phyloP scores from a whole-genome alignment of 2,797 vertebrate species.

The Microchirus variegatus region DNA sequence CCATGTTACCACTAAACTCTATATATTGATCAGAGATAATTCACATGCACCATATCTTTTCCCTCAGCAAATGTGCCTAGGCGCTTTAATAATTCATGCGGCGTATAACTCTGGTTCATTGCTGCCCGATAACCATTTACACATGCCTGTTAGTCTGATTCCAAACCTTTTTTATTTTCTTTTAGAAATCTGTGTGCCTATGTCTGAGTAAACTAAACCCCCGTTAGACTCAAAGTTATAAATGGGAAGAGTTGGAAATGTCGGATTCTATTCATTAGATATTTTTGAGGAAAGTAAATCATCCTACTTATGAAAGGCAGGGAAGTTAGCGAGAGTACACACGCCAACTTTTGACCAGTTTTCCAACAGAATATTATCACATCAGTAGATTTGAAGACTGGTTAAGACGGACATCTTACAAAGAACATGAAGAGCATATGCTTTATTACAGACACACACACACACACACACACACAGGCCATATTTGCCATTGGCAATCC shows the following conservation, averaged over 20 bases:
- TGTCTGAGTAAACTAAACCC: conserved; percentile 15
- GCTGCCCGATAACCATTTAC: conserved; percentile 25
- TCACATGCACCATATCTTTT: conserved; percentile 62
- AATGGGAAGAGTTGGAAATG: conserved; percentile 17
- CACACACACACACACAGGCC: conserved; percentile 32
- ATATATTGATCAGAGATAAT: conserved; percentile 73
- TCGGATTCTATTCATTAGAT: conserved; percentile 9
- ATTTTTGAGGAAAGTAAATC: conserved; percentile 8
- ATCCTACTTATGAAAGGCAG: conserved; percentile 4
- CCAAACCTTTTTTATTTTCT: conserved; percentile 5
- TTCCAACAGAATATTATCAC: conserved; percentile 20
- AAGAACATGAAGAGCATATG: conserved; percentile 33
- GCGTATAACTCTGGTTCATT: conserved; percentile 37
- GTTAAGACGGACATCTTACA: conserved; percentile 2
- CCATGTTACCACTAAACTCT: conserved; percentile 62
- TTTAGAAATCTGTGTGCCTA: conserved; percentile 10
- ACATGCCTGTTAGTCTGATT: conserved; percentile 27
- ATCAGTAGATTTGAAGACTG: conserved; percentile 16
- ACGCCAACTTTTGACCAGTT: conserved; percentile 1
- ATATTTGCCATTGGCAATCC: conserved; percentile 67
- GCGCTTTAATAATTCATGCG: conserved; percentile 65
- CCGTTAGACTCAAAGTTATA: conserved; percentile 26
- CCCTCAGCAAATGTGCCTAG: conserved; percentile 38
- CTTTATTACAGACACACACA: conserved; percentile 35
- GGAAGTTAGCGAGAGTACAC: background rate